phyloP scores from a whole-genome alignment of 2,888 invertebrate species.

The Cerceris rybyensis region DNA sequence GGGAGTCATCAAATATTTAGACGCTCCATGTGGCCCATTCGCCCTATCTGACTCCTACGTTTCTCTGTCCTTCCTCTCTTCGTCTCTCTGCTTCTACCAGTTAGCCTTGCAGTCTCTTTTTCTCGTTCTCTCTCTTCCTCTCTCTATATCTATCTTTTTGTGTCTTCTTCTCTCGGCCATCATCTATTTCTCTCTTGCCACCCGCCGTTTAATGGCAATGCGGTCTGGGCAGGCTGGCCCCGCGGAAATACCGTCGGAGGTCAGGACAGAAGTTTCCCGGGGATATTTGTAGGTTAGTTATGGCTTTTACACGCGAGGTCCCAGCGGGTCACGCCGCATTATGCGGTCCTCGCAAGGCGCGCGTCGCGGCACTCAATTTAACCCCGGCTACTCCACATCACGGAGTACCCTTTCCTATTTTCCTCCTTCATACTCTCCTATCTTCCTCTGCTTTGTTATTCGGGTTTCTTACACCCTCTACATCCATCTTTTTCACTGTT shows the following conservation, averaged over 20 bases:
- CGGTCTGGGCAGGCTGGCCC: slow-evolving; percentile 25
- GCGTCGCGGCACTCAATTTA: slow-evolving; percentile 69
- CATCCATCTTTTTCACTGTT: too few species aligned
- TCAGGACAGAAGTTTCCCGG: slow-evolving; percentile 59
- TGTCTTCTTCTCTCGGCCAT: too few species aligned
- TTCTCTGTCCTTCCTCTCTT: neutral
- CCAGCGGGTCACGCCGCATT: slow-evolving; percentile 65
- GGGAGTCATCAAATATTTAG: slow-evolving; percentile 49
- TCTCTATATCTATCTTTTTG: too few species aligned
- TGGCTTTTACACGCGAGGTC: slow-evolving; percentile 75
- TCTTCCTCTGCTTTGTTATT: neutral
- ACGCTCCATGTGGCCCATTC: slow-evolving; percentile 26
- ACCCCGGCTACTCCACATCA: slow-evolving; percentile 39
- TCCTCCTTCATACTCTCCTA: neutral
- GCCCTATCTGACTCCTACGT: neutral
- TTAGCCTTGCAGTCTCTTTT: too few species aligned
- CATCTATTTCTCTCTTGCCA: neutral
- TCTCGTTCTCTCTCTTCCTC: neutral
- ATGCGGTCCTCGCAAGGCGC: slow-evolving; percentile 67
- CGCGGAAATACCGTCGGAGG: slow-evolving; percentile 24
- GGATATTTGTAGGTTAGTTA: slow-evolving; percentile 71
- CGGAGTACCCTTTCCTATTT: slow-evolving; percentile 3
- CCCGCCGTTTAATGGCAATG: slow-evolving; percentile 46
- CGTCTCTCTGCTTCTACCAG: neutral
- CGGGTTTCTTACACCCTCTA: too few species aligned